Base-by-base conservation (phyloP, 2,113 vertebrate species). In the Menidia beryllina region DNA sequence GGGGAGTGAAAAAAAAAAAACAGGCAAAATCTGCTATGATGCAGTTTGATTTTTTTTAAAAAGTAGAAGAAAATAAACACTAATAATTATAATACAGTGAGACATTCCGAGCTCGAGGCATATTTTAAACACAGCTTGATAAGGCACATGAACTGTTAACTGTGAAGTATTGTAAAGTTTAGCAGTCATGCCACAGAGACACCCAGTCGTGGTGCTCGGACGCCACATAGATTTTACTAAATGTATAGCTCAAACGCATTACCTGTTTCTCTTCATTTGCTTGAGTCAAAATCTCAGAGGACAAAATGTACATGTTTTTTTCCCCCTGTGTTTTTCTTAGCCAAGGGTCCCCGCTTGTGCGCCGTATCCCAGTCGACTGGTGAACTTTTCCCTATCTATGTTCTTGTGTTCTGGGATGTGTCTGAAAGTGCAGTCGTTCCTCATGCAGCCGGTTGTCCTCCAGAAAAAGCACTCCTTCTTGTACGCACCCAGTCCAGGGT, bases 381-480 rank as follows among this genome's bases (percentile, higher is more conserved):
- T 86, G 65, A 77, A 77, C 3, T 75, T 81, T 56, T 91, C 72
- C 23, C 24, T 65, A 80, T 93, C 90, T 0, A 94, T 86, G 70
- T 81, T 80, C 66, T 86, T 91, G 88, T 92, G 67, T 60, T 91
- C 87, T 0, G 91, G 91, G 53, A 93, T 17, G 19, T 93, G 93
- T 69, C 25, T 88, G 79, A 47, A 94, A 50, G 68, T 77, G 75
- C 92, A 93, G 72, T 90, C 83, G 6, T 52, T 45, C 71, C 86
- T 91, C 0, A 69, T 82, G 62, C 93, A 94, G 54, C 91, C 93
- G 0, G 47, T 62, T 3, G 86, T 93, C 78, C 93, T 89, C 93
- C 93, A 94, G 85, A 92, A 93, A 48, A 85, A 91, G 34, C 93
- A 94, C 67, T 94, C 93, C 54, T 85, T 87, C 61, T 83, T 88